A percentile compares a stretch with the other conserved stretches of the same genome.
These are phyloP conservation scores for Cochlearius cochlearius DNA, from an alignment of 2,113 vertebrate species.

Conservation along the genomic window DNA sequence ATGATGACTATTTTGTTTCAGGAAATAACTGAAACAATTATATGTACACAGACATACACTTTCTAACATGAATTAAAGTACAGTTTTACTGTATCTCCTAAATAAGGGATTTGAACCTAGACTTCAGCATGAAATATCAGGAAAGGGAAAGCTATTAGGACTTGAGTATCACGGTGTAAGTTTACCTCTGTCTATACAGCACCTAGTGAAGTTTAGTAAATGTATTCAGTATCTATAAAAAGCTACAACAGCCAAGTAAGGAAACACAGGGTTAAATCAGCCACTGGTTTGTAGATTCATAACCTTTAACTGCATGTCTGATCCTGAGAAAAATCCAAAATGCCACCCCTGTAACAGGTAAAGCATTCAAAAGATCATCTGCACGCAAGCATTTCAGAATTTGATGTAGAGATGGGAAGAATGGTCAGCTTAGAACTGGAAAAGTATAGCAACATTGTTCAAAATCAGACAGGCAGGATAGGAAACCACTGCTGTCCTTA, in stretches of 20 bases:
- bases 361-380: not conserved
- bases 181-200: not conserved
- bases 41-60: not conserved
- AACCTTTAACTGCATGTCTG: not conserved
- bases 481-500: not conserved
- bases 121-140: not conserved
- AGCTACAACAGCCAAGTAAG: not conserved
- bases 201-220: not conserved
- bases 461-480: not conserved
- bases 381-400: not conserved
- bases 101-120: not conserved
- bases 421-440: not conserved
- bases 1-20: not conserved
- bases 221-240: not conserved
- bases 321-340: not conserved
- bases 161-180: not conserved
- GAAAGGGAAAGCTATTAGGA: not conserved
- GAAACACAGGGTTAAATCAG: not conserved
- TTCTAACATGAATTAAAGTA: not conserved
- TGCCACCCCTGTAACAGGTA: not conserved
- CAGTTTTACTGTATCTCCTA: not conserved
- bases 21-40: not conserved
- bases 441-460: not conserved
- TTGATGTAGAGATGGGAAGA: not conserved
- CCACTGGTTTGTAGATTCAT: not conserved